phyloP scores from a whole-genome alignment of 1,140 invertebrate genomes.

The Zeugodacus cucurbitae region DNA sequence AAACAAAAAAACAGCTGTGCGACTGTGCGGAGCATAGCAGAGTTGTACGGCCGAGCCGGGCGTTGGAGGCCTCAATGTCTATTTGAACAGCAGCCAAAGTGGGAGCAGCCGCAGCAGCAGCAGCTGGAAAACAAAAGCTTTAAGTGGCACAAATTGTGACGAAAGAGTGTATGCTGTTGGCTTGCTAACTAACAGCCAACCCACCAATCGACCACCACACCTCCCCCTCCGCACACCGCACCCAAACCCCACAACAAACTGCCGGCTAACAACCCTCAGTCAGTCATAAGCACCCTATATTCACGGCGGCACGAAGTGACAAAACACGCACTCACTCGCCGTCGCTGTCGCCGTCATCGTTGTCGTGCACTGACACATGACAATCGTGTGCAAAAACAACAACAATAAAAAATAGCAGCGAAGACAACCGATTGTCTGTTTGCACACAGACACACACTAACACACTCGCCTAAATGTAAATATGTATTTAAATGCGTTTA shows the following conservation, averaged over 20 bases:
- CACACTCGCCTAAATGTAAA: background rate
- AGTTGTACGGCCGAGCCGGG: background rate
- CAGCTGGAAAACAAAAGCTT: slow-evolving; percentile 12
- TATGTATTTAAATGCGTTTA: background rate
- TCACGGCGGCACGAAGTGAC: background rate
- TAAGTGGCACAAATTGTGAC: background rate
- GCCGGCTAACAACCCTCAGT: background rate
- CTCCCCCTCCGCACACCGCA: background rate
- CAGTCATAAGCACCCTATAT: slow-evolving; percentile 1
- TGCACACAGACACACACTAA: background rate
- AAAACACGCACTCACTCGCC: background rate
- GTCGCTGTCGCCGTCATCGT: background rate
- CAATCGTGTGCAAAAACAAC: background rate
- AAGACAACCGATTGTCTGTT: background rate
- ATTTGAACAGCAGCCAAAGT: slow-evolving; percentile 11
- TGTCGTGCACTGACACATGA: too few species aligned
- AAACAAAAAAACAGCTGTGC: background rate
- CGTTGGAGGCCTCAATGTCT: background rate
- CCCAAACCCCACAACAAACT: background rate
- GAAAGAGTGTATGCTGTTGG: background rate
- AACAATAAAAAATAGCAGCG: too few species aligned
- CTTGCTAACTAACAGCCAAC: background rate
- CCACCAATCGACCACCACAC: background rate
- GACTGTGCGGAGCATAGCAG: background rate
- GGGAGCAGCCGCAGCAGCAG: background rate